phyloP scores from a whole-genome alignment of 1,140 invertebrate species.

The Conus betulinus region DNA sequence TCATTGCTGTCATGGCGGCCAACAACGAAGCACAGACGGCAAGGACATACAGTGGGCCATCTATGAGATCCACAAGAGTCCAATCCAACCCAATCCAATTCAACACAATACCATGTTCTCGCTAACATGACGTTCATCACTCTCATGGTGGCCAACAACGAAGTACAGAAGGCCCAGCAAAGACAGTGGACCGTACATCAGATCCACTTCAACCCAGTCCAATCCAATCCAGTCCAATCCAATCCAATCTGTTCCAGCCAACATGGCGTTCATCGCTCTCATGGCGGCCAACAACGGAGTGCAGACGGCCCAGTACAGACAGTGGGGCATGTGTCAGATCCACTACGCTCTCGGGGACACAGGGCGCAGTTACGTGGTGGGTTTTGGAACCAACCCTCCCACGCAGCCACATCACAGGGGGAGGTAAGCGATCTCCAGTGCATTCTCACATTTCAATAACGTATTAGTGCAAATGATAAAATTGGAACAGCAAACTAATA shows the following conservation, averaged over 20 bases:
- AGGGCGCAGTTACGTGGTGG: constrained; percentile 81
- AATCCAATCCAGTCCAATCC: too few species aligned
- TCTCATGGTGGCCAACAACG: constrained; percentile 28
- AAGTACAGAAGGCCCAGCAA: constrained; percentile 57
- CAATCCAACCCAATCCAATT: too few species aligned
- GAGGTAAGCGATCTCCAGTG: constrained; percentile 31
- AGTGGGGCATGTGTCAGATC: constrained; percentile 81
- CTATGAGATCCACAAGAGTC: constrained; percentile 78
- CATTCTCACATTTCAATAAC: too few species aligned
- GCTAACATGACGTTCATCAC: constrained; percentile 28
- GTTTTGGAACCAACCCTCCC: constrained; percentile 80
- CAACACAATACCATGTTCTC: too few species aligned
- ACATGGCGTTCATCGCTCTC: constrained; percentile 24
- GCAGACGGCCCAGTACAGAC: constrained; percentile 60
- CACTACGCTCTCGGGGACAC: constrained; percentile 80
- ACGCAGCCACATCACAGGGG: constrained; percentile 67
- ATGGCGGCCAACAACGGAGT: constrained; percentile 44
- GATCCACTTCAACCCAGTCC: constrained; percentile 74
- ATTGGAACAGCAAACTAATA: too few species aligned
- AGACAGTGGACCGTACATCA: constrained; percentile 79
- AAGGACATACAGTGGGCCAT: constrained; percentile 78
- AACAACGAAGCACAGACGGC: constrained; percentile 40
- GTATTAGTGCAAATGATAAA: too few species aligned
- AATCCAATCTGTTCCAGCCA: background rate
- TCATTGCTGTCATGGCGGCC: constrained; percentile 28